Base-by-base conservation (phyloP, 2,888 invertebrate genomes). In the Melikaiella ostensackeni region DNA sequence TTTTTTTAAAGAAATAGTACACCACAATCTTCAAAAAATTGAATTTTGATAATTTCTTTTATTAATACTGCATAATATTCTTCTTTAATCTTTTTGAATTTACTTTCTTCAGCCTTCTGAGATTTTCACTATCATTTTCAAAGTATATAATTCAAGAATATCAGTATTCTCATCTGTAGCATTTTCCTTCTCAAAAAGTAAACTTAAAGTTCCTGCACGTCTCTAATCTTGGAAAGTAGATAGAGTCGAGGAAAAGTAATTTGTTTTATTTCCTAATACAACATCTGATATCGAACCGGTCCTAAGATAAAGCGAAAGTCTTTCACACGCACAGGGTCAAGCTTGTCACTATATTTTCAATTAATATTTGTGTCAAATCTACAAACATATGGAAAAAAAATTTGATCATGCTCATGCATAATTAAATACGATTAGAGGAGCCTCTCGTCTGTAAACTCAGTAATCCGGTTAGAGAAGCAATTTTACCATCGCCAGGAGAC, bases 391-490 rank as follows among this genome's bases (percentile, higher is more conserved):
- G 33, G 59, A 66, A 74, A 24, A 64, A n/a, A 63, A 55, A 75
- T 76, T 76, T 62, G 27, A 76, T 55, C 70, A 42, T 50, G 42
- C 33, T 70, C 46, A 42, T 42, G 46, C 77, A 74, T 79, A 84
- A 82, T 83, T 81, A 77, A n/a, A 61, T 64, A 35, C 75, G 33
- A 86, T 89, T 86, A 86, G 70, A 27, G 33, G 82, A 83, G 62
- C 85, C 81, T 74, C 78, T 88, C 83, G 81, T 80, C 86, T 87
- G 86, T 86, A 81, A 87, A 88, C 83, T 75, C 75, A 80, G 81
- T 77, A 83, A 86, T 84, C 84, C 83, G 84, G 80, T 83, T 84
- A 79, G 70, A 63, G 70, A 46, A 46, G 82, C 78, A 84, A 82
- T 88, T 86, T 84, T 80, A 84, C 84, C 84, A 59, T 59, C 27